Evolutionary conservation across 2,888 invertebrate genomes (phyloP), one percentile per base, ranked within the genome.

Genomic region (Mermis nigrescens): DNA sequence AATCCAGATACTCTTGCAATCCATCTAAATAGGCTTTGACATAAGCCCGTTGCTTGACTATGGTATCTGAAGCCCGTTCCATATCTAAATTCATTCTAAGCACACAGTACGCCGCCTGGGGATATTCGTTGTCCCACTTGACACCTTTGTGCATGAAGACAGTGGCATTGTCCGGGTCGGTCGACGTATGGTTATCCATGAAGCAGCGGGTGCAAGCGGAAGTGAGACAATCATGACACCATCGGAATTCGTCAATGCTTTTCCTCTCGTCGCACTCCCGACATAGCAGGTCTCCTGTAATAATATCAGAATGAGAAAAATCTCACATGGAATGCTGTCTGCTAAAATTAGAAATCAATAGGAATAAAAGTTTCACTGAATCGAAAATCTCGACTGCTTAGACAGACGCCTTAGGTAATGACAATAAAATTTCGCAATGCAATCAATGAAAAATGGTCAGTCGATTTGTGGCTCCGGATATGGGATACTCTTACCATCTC

Each of bases 221-320:
- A 26, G 22, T 3, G 19, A 22, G 22, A 32, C 58, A 58, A n/a
- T 29, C n/a, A 26, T 54, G 51, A 31, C 58, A 58, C 58, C 58
- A 58, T 15, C 46, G 58, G 27, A 58, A 58, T 52, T 58, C 58
- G n/a, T 27, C 51, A 24, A 31, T 22, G 31, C 26, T 15, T 58
- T 58, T 58, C 19, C 29, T 7, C 19, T 53, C 52, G 26, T 58
- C 58, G 31, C 58, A 58, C 2, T 52, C 7, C 2, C 28, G 24
- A 32, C 58, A 58, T 3, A 53, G 4, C n/a, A 58, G n/a, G n/a
- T n/a, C n/a, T n/a, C n/a, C n/a, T n/a, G n/a, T n/a, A n/a, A n/a
- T n/a, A n/a, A n/a, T n/a, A n/a, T n/a, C n/a, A n/a, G n/a, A n/a
- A n/a, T n/a, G n/a, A n/a, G n/a, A n/a, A n/a, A n/a, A n/a, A n/a